Percentiles rank a stretch among this genome's conserved stretches.
phyloP scores from a whole-genome alignment of 2,888 invertebrate species.

The Lasioglossum figueresi region DNA sequence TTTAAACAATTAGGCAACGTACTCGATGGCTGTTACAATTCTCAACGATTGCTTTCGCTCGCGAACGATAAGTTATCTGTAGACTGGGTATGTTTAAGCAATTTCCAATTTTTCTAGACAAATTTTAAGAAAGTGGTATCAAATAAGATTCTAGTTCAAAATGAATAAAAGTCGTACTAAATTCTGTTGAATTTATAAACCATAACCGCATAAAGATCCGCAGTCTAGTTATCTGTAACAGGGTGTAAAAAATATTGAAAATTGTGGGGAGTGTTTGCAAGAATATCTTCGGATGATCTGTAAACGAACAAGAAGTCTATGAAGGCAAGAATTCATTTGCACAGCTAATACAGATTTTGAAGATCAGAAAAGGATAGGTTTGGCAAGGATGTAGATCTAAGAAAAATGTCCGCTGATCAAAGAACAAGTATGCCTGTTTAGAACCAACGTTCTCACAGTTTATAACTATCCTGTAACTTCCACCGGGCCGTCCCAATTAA shows the following conservation, averaged over 20 bases:
- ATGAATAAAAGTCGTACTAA: no score
- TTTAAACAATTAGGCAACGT: background rate
- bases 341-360: background rate
- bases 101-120: no score
- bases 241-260: background rate
- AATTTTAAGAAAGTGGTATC: no score
- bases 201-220: no score
- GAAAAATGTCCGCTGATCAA: background rate
- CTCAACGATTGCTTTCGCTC: background rate
- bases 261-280: background rate
- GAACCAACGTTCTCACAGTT: background rate
- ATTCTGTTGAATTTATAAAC: no score
- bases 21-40: background rate
- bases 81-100: no score
- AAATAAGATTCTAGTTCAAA: no score
- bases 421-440: background rate
- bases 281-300: background rate
- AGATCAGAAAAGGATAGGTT: background rate
- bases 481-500: slow-evolving; percentile 20
- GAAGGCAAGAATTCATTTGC: background rate
- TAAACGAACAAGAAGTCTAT: background rate
- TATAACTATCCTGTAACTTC: background rate
- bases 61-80: background rate
- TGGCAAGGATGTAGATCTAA: background rate
- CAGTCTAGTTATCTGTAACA: background rate